These are phyloP conservation scores for Drosophila ambigua DNA, from an alignment of 1,140 invertebrate genomes.

Conservation along the genomic window DNA sequence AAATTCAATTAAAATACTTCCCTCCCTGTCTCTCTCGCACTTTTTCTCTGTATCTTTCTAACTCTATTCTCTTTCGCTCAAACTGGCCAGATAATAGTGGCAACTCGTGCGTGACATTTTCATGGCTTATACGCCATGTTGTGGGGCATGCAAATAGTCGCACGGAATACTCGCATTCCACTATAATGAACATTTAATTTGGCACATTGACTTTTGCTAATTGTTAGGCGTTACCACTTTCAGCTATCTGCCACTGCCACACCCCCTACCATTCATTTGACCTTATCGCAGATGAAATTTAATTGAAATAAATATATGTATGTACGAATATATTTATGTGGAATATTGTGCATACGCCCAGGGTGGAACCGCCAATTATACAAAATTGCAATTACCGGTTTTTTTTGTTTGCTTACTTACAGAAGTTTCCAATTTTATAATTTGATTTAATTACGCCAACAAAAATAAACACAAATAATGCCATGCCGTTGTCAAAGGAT, in stretches of 20 bases:
- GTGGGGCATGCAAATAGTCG: conserved; percentile 59
- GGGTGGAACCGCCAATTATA: conserved; percentile 31
- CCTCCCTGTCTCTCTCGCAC: background rate
- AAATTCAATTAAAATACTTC: conserved; percentile 70
- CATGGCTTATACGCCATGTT: conserved; percentile 72
- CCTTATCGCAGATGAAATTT: conserved; percentile 44
- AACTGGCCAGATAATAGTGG: conserved; percentile 29
- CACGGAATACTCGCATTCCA: conserved; percentile 1
- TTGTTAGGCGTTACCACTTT: conserved; percentile 21
- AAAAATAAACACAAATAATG: conserved; percentile 19
- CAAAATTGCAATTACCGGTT: conserved; percentile 29
- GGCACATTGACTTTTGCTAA: conserved; percentile 64
- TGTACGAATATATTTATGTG: background rate
- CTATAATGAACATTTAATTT: conserved; percentile 62
- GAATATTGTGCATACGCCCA: conserved; percentile 28
- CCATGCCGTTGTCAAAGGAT: conserved; percentile 9
- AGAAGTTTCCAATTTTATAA: conserved; percentile 17
- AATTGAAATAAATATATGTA: conserved; percentile 24
- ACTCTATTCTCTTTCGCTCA: background rate
- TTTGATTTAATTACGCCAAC: conserved; percentile 40
- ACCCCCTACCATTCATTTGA: conserved; percentile 33
- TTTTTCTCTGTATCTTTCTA: background rate
- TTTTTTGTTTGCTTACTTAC: conserved; percentile 25
- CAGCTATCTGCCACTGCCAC: background rate
- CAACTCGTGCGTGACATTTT: conserved; percentile 64